Base-by-base conservation (phyloP, 1,140 invertebrate genomes). In the Grapholita molesta region DNA sequence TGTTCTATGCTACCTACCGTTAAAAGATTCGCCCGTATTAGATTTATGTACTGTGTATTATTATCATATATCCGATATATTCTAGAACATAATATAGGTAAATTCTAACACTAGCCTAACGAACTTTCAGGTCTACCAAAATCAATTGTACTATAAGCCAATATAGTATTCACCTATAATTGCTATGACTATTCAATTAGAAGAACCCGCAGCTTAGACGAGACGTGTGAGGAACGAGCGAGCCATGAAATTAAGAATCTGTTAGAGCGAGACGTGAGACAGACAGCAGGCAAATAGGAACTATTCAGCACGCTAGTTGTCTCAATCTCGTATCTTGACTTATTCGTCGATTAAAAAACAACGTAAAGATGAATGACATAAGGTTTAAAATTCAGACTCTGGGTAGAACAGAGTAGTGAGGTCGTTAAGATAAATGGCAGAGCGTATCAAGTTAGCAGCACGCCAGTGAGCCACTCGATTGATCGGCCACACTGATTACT, bases 171-270 rank as follows among this genome's bases (percentile, higher is more conserved):
- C n/a, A n/a, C n/a, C n/a, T n/a, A n/a, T 38, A 38, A 48, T 48
- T 48, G 42, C 15, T 21, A 48, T 30, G 28, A 25, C 25, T 32
- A 61, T 61, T 61, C 55, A 61, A 61, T 61, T 61, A 61, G 55
- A 61, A 61, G 25, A 61, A 48, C 15, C 21, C 25, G 7, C 55
- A 25, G 21, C 23, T 32, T 28, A 15, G 24, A 28, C 55, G 24
- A 61, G 55, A 61, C 55, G 55, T 61, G 24, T 61, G 55, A 61
- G n/a, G 25, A 61, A 30, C 55, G n/a, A 82, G 70, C 82, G 79
- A 73, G 70, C 72, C 85, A 79, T 88, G 85, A 88, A 86, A 88
- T 86, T 84, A 86, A 86, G 78, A 81, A 85, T 76, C 76, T 76
- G 77, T 82, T 79, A 79, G 79, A 70, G 67, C 68, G 48, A 57